A percentile compares a stretch with the other conserved stretches of the same genome.
Evolutionary conservation across 1,140 invertebrate species (phyloP).

Genomic region (Camponotus pennsylvanicus): DNA sequence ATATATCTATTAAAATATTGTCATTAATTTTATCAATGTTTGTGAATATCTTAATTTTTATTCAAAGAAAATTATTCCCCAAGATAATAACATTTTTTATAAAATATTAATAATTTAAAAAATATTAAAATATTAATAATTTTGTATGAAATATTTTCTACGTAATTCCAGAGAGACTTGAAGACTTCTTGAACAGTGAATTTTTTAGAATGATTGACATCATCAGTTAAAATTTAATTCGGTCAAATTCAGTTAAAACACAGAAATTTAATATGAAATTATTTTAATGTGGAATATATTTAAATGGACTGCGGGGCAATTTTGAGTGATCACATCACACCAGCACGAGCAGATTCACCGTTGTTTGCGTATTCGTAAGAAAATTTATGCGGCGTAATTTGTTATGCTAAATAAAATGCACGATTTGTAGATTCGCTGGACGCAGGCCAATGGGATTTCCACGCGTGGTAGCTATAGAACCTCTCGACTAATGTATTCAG

Average conservation of each 20-base stretch:
- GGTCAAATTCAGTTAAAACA: too few relatives aligned
- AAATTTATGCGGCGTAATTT: constrained; percentile 59
- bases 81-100: too few relatives aligned
- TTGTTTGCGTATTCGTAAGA: constrained; percentile 30
- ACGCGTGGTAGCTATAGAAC: neutral
- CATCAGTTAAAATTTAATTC: neutral
- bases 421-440: constrained; percentile 47
- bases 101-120: too few relatives aligned
- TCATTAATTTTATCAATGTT: too few relatives aligned
- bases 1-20: neutral
- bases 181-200: neutral
- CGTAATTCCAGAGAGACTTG: neutral
- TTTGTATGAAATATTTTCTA: neutral
- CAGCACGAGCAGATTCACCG: neutral
- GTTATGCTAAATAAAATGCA: constrained; percentile 59
- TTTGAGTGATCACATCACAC: constrained; percentile 34
- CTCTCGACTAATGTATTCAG: constrained; percentile 47
- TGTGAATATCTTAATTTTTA: neutral
- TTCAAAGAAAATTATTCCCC: neutral
- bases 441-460: constrained; percentile 34
- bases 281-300: constrained; percentile 33
- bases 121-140: too few relatives aligned
- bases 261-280: constrained; percentile 15
- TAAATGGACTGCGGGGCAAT: constrained; percentile 29
- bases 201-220: too few relatives aligned